Base-by-base conservation (phyloP, 2,797 vertebrate species). In the Hirundo rustica region DNA sequence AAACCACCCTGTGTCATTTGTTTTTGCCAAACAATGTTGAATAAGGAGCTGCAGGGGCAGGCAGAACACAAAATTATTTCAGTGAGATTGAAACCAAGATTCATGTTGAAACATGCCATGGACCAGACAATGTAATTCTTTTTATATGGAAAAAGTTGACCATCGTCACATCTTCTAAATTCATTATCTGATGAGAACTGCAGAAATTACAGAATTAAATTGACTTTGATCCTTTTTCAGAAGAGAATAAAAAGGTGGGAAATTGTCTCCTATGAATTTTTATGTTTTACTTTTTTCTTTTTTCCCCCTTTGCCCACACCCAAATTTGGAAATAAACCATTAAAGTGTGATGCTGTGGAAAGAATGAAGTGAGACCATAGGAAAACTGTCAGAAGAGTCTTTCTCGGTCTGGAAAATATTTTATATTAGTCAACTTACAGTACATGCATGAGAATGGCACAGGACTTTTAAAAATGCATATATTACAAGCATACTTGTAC, bases 301-400 rank as follows among this genome's bases (percentile, higher is more conserved):
- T 16, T 44, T 62, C 3, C 5, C 4, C 8, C 7, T 70, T 85
- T 16, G 4, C 13, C 21, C 1, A 6, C 5, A 34, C 3, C 45
- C 26, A 65, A 54, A 57, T 51, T 45, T 75, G 34, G 25, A 95
- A 79, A 54, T 51, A 84, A 91, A 87, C 5, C 2, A 45, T 34
- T 34, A n/a, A 11, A 45, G 22, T 15, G 16, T 48, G 32, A 40
- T 83, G 72, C 36, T 45, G 12, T 68, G 62, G 60, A 44, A 91
- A 74, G 16, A 92, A 40, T 40, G 40, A 91, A 34, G 30, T 50
- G 55, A 82, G 25, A 29, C 26, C 32, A 21, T n/a, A 65, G 77
- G 47, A 34, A 80, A 90, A 71, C 34, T 60, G 11, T 36, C 50
- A 88, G 42, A 50, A 83, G 22, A 89, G 30, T 34, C 34, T 81